Evolutionary conservation across 2,888 invertebrate genomes (phyloP).

Genomic region (Ecliptopera silaceata): DNA sequence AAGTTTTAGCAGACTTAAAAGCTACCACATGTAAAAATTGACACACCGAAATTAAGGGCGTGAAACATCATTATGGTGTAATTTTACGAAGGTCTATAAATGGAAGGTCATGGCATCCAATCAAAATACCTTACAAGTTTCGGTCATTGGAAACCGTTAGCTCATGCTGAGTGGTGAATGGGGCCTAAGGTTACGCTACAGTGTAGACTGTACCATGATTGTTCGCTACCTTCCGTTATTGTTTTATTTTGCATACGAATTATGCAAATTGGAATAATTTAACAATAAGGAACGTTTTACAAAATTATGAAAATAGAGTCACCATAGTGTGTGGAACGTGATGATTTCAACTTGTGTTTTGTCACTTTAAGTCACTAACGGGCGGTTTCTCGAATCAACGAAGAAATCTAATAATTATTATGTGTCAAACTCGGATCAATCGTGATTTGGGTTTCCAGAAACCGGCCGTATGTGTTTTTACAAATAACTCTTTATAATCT

Average conservation of each 20-base stretch:
- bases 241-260: not conserved
- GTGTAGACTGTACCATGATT: constrained; percentile 13
- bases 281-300: no score
- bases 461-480: no score
- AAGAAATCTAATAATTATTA: no score
- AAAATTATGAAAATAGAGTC: no score
- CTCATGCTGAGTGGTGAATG: constrained; percentile 24
- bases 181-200: constrained; percentile 20
- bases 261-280: not conserved
- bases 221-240: not conserved
- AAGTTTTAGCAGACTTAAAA: constrained; percentile 28
- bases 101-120: constrained; percentile 59
- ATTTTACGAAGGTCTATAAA: constrained; percentile 46
- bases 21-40: constrained; percentile 27
- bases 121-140: constrained; percentile 66
- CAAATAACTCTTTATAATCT: not conserved
- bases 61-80: constrained; percentile 37
- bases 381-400: no score
- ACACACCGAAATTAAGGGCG: constrained; percentile 40
- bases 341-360: no score
- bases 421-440: no score
- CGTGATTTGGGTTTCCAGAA: no score
- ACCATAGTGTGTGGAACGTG: no score
- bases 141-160: constrained; percentile 51
- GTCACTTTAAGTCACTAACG: no score